These are phyloP conservation scores for Jacana jacana DNA, from an alignment of 2,113 vertebrate species.

Conservation along the genomic window DNA sequence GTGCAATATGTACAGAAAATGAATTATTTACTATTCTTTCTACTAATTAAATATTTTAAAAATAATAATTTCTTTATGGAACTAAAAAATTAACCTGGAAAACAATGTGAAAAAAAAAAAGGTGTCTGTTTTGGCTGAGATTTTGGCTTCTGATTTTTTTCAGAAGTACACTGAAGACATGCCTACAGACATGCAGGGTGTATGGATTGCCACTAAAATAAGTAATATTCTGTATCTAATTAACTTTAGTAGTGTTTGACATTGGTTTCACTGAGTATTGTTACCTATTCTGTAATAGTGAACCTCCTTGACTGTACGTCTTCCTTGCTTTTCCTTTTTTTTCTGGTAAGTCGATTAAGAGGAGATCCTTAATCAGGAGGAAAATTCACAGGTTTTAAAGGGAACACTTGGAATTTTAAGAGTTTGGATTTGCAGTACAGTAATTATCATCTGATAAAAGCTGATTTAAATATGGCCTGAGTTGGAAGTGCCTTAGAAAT, in stretches of 20 bases:
- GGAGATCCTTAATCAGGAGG: neutral
- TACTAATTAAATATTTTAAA: neutral
- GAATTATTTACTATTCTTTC: neutral
- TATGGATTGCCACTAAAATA: neutral
- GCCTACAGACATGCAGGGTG: neutral
- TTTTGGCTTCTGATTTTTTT: neutral
- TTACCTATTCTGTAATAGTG: neutral
- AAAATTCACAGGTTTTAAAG: neutral
- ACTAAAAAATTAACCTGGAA: neutral
- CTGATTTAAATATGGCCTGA: neutral
- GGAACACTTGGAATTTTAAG: neutral
- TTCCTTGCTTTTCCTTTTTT: neutral
- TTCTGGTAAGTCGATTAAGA: neutral
- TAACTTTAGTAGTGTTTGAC: neutral
- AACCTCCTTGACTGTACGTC: neutral
- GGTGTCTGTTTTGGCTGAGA: neutral
- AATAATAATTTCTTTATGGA: neutral
- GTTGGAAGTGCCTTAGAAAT: neutral
- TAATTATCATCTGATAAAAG: neutral
- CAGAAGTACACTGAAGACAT: neutral
- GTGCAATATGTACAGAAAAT: neutral
- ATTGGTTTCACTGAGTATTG: neutral
- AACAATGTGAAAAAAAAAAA: neutral
- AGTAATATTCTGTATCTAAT: neutral
- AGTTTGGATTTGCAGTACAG: neutral